These are phyloP conservation scores for Athalia rosae DNA, from an alignment of 2,888 invertebrate genomes.

Conservation along the genomic window DNA sequence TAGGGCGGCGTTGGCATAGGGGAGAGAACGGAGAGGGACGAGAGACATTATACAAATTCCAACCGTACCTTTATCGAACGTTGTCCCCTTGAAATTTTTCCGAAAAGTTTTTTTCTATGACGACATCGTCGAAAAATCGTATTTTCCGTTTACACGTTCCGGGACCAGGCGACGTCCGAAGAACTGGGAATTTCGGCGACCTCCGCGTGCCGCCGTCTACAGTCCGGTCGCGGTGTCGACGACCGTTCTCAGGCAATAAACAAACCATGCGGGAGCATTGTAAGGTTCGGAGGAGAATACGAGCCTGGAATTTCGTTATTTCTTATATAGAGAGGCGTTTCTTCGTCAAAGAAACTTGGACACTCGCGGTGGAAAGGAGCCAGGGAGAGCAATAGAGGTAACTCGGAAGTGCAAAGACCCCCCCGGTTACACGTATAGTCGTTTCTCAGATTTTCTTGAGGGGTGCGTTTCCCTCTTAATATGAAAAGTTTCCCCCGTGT, in stretches of 20 bases:
- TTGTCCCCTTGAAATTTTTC: conserved; percentile 44
- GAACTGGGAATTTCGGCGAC: not conserved
- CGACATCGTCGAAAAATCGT: conserved; percentile 34
- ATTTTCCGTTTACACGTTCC: not conserved
- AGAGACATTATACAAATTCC: conserved; percentile 45
- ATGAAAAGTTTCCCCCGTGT: no score
- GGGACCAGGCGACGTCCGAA: not conserved
- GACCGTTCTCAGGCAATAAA: not conserved
- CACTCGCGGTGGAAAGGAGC: no score
- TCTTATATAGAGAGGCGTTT: no score
- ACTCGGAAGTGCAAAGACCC: no score
- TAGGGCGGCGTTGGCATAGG: conserved; percentile 34
- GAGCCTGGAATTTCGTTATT: no score
- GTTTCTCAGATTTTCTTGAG: no score
- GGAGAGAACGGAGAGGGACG: conserved; percentile 33
- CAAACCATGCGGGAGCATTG: not conserved
- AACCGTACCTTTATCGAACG: conserved; percentile 42
- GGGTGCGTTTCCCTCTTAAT: no score
- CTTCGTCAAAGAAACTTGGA: no score
- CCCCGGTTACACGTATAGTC: no score
- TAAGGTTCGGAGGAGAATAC: not conserved
- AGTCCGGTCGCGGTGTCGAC: not conserved
- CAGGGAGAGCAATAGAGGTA: no score
- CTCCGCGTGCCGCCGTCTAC: not conserved
- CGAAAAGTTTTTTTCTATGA: conserved; percentile 29